Conservation (phyloP, 1,140 invertebrate species). For the Bemisia tabaci region DNA sequence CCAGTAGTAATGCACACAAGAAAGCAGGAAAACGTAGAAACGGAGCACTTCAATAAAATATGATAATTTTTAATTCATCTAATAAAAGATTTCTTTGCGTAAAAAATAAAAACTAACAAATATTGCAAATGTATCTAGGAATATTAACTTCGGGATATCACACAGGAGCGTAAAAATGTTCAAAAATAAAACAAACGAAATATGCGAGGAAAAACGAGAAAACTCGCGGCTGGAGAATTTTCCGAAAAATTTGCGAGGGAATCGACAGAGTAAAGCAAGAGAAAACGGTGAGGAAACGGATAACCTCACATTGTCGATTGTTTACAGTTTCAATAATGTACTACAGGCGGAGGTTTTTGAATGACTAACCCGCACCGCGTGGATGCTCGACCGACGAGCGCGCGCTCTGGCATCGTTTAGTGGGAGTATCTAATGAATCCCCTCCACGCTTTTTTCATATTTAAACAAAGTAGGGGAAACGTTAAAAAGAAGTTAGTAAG, state of each 20-base stretch:
- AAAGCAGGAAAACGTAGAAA: neutral
- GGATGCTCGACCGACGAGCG: neutral
- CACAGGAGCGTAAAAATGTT: neutral
- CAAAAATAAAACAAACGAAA: neutral
- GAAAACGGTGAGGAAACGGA: neutral
- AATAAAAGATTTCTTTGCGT: neutral
- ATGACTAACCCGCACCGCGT: neutral
- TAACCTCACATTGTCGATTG: neutral
- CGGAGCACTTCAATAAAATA: neutral
- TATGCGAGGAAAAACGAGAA: neutral
- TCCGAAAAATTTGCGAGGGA: neutral
- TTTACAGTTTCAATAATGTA: neutral
- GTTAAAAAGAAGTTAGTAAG: neutral
- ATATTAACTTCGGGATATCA: neutral
- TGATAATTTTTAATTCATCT: neutral
- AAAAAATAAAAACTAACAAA: neutral
- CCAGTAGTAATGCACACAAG: neutral
- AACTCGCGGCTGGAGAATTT: too few species aligned
- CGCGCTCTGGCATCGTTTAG: neutral
- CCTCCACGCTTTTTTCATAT: neutral
- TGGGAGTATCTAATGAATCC: neutral
- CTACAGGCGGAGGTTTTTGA: neutral
- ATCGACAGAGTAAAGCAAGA: neutral
- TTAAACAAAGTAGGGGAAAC: neutral
- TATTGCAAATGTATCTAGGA: neutral